Evolutionary conservation across 2,113 vertebrate species (phyloP).

Genomic region (Heteronetta atricapilla): DNA sequence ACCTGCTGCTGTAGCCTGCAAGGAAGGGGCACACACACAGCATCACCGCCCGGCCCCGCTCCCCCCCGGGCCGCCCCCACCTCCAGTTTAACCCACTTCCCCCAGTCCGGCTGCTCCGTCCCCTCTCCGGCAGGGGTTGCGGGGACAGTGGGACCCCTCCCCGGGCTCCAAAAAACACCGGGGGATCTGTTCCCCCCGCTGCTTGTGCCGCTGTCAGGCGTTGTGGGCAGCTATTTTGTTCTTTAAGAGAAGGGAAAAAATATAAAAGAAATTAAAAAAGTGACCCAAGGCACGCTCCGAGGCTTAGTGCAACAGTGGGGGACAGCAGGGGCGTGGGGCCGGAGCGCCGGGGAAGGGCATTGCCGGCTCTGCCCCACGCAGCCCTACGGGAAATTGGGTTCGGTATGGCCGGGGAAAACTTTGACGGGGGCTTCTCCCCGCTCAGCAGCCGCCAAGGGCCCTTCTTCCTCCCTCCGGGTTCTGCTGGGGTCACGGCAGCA

Average conservation of each 20-base stretch:
- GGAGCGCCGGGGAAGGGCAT: neutral
- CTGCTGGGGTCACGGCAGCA: neutral
- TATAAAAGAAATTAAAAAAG: neutral
- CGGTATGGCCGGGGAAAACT: neutral
- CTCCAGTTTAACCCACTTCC: neutral
- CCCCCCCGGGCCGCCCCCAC: neutral
- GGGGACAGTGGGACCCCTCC: neutral
- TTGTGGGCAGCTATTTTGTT: neutral
- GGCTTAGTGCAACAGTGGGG: no score
- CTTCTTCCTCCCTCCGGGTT: neutral
- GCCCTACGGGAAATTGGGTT: neutral
- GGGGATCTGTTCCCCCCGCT: neutral
- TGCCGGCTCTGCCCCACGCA: neutral
- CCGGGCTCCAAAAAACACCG: neutral
- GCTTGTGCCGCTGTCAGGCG: neutral
- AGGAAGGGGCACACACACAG: slow-evolving; percentile 42
- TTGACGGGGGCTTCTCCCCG: neutral
- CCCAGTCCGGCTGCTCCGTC: neutral
- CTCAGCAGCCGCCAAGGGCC: neutral
- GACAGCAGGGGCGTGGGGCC: neutral
- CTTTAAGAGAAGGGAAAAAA: no score
- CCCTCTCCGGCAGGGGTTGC: neutral
- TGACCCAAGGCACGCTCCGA: neutral
- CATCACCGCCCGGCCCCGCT: no score
- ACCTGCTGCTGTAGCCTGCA: slow-evolving; percentile 96